Evolutionary conservation across 2,888 invertebrate genomes (phyloP).

Genomic region (Platypus cylindrus): DNA sequence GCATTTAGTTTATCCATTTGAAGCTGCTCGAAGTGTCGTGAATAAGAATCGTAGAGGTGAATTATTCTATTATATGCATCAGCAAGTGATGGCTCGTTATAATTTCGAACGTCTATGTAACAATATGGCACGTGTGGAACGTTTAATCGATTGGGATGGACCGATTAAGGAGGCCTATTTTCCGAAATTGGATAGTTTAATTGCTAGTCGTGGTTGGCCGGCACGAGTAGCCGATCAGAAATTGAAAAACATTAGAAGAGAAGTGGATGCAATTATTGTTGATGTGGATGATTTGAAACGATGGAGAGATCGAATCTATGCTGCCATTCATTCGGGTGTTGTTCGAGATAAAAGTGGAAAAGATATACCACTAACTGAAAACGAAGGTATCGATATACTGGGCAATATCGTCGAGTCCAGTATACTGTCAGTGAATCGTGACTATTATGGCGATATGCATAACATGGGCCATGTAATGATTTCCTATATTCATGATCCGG

Average conservation of each 20-base stretch:
- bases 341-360: constrained; percentile 46
- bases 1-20: constrained; percentile 78
- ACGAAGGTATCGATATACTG: constrained; percentile 52
- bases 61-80: constrained; percentile 70
- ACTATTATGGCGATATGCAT: constrained; percentile 67
- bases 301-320: constrained; percentile 61
- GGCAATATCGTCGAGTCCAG: constrained; percentile 71
- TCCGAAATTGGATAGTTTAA: constrained; percentile 67
- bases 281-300: constrained; percentile 58
- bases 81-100: constrained; percentile 51
- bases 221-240: constrained; percentile 47
- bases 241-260: constrained; percentile 50
- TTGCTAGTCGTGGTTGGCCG: constrained; percentile 63
- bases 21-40: constrained; percentile 48
- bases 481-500: constrained; percentile 68
- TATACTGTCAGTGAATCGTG: constrained; percentile 52
- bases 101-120: constrained; percentile 66
- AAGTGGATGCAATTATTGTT: constrained; percentile 50
- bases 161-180: constrained; percentile 70
- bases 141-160: constrained; percentile 51
- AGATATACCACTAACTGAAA: constrained; percentile 46
- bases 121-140: constrained; percentile 47
- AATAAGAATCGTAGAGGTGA: constrained; percentile 66
- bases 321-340: constrained; percentile 53
- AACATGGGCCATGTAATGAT: constrained; percentile 72